Percentiles rank a stretch among this genome's conserved stretches.
Evolutionary conservation across 2,797 vertebrate genomes (phyloP).

Genomic region (Brotula barbata): DNA sequence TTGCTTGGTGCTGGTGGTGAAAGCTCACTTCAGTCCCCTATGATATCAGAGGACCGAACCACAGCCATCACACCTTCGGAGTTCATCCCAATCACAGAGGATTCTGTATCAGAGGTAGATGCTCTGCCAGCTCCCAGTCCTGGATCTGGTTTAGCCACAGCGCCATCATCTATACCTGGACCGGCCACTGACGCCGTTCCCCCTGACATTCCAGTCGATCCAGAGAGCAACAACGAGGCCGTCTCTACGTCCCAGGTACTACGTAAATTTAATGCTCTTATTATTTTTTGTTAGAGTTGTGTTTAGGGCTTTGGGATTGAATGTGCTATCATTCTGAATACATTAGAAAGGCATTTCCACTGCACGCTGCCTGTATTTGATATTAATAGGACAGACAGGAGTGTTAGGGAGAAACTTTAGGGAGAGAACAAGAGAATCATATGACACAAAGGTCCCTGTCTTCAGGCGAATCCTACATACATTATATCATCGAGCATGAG

Average conservation of each 20-base stretch:
- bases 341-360: too few species aligned
- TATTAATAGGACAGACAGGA: neutral
- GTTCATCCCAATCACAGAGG: conserved; percentile 90
- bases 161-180: conserved; percentile 27
- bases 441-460: neutral
- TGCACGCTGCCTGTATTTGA: neutral
- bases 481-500: neutral
- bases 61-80: conserved; percentile 93
- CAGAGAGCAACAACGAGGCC: conserved; percentile 72
- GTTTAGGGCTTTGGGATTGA: neutral
- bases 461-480: neutral
- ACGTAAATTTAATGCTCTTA: neutral
- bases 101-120: conserved; percentile 91
- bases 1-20: conserved; percentile 79
- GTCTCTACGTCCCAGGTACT: conserved; percentile 84
- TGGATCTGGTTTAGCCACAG: conserved; percentile 40
- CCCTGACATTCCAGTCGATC: conserved; percentile 52
- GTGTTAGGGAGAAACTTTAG: neutral
- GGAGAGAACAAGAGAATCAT: neutral
- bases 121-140: conserved; percentile 83
- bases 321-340: neutral
- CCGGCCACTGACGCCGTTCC: conserved; percentile 28
- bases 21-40: conserved; percentile 88
- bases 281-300: neutral
- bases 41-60: conserved; percentile 92